These are phyloP conservation scores for Tapera naevia DNA, from an alignment of 2,797 vertebrate genomes.

Conservation along the genomic window DNA sequence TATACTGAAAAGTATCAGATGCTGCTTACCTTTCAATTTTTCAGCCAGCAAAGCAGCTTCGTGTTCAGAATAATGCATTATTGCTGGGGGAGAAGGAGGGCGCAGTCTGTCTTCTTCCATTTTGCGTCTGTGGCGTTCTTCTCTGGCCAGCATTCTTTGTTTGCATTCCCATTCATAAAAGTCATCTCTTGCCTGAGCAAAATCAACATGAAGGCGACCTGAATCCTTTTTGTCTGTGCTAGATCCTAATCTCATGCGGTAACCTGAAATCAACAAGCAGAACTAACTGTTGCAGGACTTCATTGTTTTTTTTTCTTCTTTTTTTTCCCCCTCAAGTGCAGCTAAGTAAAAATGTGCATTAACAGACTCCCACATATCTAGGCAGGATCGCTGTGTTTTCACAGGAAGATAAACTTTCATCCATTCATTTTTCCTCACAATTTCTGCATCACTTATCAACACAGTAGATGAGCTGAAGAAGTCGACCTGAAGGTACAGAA, in stretches of 20 bases:
- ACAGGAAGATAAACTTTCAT: background rate
- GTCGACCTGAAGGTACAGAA: background rate
- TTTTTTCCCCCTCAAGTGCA: background rate
- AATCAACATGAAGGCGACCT: slow-evolving; percentile 84
- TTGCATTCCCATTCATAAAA: slow-evolving; percentile 87
- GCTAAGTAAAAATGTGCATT: background rate
- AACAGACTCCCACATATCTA: background rate
- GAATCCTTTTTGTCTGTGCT: slow-evolving; percentile 87
- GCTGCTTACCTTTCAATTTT: slow-evolving; percentile 81
- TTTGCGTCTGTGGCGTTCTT: slow-evolving; percentile 83
- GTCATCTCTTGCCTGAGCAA: slow-evolving; percentile 84
- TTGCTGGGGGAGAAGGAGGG: slow-evolving; percentile 80
- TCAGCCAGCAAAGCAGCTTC: slow-evolving; percentile 82
- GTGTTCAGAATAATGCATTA: slow-evolving; percentile 85
- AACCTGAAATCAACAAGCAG: slow-evolving; percentile 77
- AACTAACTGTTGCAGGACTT: slow-evolving; percentile 37
- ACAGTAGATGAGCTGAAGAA: background rate
- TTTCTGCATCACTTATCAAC: background rate
- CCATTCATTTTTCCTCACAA: background rate
- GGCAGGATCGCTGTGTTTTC: background rate
- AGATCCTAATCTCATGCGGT: slow-evolving; percentile 84
- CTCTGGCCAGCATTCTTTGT: slow-evolving; percentile 82
- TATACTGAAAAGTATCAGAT: background rate
- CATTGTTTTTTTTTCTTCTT: background rate
- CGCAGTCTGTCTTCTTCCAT: slow-evolving; percentile 82